A percentile compares a stretch with the other conserved stretches of the same genome.
These are phyloP conservation scores for Symphodus melops DNA, from an alignment of 2,113 vertebrate genomes.

Conservation along the genomic window DNA sequence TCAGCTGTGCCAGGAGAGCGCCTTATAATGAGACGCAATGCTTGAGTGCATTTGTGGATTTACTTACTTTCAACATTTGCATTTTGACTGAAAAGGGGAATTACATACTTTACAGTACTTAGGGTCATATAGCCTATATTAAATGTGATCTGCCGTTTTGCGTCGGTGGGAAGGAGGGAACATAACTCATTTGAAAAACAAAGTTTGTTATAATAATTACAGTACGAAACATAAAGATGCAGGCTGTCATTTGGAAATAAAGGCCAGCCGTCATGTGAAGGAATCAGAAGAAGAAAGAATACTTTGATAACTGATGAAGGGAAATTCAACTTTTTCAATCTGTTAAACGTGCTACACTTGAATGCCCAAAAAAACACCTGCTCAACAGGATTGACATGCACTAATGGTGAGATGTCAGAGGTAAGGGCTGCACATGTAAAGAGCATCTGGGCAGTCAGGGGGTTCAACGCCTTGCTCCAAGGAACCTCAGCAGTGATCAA, in stretches of 20 bases:
- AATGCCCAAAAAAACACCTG: too few species aligned
- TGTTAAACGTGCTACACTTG: too few species aligned
- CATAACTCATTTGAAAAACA: neutral
- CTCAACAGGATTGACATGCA: too few species aligned
- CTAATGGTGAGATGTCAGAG: too few species aligned
- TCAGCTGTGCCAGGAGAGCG: constrained; percentile 18
- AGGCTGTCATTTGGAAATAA: neutral
- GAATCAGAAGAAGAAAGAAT: neutral
- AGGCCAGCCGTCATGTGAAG: neutral
- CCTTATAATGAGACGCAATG: constrained; percentile 24
- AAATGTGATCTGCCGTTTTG: neutral
- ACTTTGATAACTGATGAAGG: too few species aligned
- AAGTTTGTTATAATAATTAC: too few species aligned
- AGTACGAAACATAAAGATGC: neutral
- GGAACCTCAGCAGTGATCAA: too few species aligned
- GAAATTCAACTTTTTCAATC: too few species aligned
- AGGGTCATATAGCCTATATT: neutral
- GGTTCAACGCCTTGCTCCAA: too few species aligned
- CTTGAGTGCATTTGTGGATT: neutral
- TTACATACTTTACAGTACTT: neutral
- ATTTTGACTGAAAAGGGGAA: neutral
- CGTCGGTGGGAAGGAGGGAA: neutral
- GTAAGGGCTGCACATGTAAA: too few species aligned
- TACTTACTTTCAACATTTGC: neutral
- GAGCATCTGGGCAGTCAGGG: too few species aligned